Percentiles rank a stretch among this genome's conserved stretches.
Evolutionary conservation across 1,140 invertebrate species (phyloP).

Genomic region (Aphidius ervi): DNA sequence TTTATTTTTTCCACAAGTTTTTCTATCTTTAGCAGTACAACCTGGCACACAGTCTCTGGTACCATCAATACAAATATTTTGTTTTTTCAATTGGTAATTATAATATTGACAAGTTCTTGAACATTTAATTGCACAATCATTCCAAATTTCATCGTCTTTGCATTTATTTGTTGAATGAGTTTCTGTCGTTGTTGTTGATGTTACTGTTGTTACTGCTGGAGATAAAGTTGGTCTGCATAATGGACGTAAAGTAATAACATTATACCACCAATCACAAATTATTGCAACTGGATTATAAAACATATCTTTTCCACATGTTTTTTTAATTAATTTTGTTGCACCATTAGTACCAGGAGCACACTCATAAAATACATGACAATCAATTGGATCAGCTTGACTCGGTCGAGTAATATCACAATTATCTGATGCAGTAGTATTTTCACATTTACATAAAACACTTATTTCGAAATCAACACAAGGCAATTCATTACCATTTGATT

Average conservation of each 20-base stretch:
- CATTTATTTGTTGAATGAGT: slow-evolving; percentile 33
- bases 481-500: slow-evolving; percentile 37
- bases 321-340: slow-evolving; percentile 50
- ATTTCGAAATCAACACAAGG: slow-evolving; percentile 71
- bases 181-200: slow-evolving; percentile 4
- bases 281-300: slow-evolving; percentile 58
- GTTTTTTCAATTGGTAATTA: slow-evolving; percentile 40
- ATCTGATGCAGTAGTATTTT: slow-evolving; percentile 16
- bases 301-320: slow-evolving; percentile 57
- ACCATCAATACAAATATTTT: slow-evolving; percentile 47
- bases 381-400: slow-evolving; percentile 50
- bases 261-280: slow-evolving; percentile 61
- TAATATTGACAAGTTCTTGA: slow-evolving; percentile 58
- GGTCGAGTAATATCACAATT: slow-evolving; percentile 46
- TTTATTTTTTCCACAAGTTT: slow-evolving; percentile 41
- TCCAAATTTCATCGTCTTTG: slow-evolving; percentile 49
- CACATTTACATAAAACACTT: slow-evolving; percentile 65
- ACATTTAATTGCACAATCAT: slow-evolving; percentile 62
- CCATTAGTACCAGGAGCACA: slow-evolving; percentile 48
- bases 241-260: slow-evolving; percentile 59
- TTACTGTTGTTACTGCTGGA: background rate
- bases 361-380: slow-evolving; percentile 62
- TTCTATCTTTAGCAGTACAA: slow-evolving; percentile 30
- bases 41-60: slow-evolving; percentile 52
- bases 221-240: slow-evolving; percentile 49